Conservation (phyloP, 2,888 invertebrate species). For the Harmothoe impar region DNA sequence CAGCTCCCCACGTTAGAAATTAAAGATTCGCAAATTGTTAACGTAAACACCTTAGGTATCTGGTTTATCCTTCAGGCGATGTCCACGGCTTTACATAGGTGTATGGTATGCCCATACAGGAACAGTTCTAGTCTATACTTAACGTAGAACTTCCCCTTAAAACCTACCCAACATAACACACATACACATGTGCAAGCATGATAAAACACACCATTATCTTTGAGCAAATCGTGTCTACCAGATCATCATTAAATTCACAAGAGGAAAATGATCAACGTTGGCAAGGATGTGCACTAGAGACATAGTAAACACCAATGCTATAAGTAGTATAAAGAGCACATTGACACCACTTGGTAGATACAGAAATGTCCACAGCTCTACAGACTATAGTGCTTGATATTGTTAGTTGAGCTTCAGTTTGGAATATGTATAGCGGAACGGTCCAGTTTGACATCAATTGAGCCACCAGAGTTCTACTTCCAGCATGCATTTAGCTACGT, state of each 20-base stretch:
- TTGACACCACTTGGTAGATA: no score
- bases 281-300: slow-evolving; percentile 14
- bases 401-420: background rate
- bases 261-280: background rate
- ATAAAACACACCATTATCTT: background rate
- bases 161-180: background rate
- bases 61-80: no score
- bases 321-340: background rate
- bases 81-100: no score
- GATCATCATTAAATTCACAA: background rate
- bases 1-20: no score
- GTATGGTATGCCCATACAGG: no score
- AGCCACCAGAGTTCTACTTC: background rate
- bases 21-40: no score
- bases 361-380: no score
- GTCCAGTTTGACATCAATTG: no score
- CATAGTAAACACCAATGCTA: background rate
- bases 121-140: no score
- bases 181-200: background rate
- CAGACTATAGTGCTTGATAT: background rate
- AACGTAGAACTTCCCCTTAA: background rate
- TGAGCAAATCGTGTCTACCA: background rate
- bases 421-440: no score
- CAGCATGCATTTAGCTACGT: background rate
- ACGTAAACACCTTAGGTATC: no score